Base-by-base conservation (phyloP, 2,888 invertebrate genomes). In the Omphaloscelis lunosa region DNA sequence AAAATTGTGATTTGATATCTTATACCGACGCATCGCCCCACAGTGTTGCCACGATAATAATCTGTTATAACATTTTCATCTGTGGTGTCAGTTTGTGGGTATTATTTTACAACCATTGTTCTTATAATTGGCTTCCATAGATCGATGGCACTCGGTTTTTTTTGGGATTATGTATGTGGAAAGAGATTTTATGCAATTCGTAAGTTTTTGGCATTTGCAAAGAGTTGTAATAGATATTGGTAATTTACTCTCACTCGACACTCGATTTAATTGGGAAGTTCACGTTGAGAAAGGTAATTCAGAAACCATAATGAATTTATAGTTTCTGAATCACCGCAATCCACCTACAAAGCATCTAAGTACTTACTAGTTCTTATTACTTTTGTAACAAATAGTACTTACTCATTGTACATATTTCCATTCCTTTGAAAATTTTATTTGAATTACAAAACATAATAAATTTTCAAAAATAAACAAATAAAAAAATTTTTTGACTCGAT, bases 1-100 rank as follows among this genome's bases (percentile, higher is more conserved):
- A 92, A 88, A 95, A 95, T 95, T 93, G 96, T 90, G 93, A 96
- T 96, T 95, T 95, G 96, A 96, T 96, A 95, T 92, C 91, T 89
- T 88, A 90, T 92, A 93, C 90, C 86, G 82, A 75, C 69, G 82
- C 77, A 85, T 87, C 88, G 51, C 89, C 92, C 90, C 83, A 86
- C 81, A 79, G 87, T 88, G 88, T 88, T 87, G 80, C 81, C 79
- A 76, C 82, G 87, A 90, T 92, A 85, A 90, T 91, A 91, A 92
- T 91, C 89, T 89, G 88, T 89, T 90, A 89, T 88, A 89, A 90
- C 85, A 82, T 87, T 90, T 86, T 88, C 88, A 90, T 91, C 88
- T 89, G 87, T 81, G 85, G 88, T 86, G 80, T 86, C 89, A 79
- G 72, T 83, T 82, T 75, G 78, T 75, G 76, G 85, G 82, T 88